These are phyloP conservation scores for Oscheius sp. DNA, from an alignment of 2,888 invertebrate species.

Conservation along the genomic window DNA sequence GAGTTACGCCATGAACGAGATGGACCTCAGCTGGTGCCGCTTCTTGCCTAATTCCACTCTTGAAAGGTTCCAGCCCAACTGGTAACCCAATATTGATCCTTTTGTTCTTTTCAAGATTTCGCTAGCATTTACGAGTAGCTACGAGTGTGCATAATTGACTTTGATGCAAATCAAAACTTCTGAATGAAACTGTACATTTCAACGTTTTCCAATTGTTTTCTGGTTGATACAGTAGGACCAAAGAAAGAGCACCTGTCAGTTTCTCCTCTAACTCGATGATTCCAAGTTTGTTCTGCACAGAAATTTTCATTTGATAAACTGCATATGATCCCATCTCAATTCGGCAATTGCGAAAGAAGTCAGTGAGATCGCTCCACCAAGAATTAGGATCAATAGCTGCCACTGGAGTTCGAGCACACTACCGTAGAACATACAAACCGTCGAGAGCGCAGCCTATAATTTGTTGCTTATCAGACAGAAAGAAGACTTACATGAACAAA, in stretches of 20 bases:
- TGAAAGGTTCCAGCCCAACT: conserved; percentile 56
- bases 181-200: too few relatives aligned
- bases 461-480: background rate
- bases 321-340: conserved; percentile 10
- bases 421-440: conserved; percentile 48
- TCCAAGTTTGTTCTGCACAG: too few relatives aligned
- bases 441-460: conserved; percentile 40
- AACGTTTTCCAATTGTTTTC: too few relatives aligned
- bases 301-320: too few relatives aligned
- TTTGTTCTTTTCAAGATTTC: background rate
- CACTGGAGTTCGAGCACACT: conserved; percentile 40
- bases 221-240: too few relatives aligned
- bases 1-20: conserved; percentile 64
- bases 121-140: conserved; percentile 29
- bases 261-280: too few relatives aligned
- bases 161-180: too few relatives aligned
- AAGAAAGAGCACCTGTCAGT: too few relatives aligned
- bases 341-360: conserved; percentile 41
- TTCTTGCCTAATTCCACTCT: conserved; percentile 54
- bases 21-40: conserved; percentile 67
- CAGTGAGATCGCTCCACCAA: conserved; percentile 23
- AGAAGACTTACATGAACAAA: conserved; percentile 41
- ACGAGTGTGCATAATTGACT: conserved; percentile 21
- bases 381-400: conserved; percentile 36
- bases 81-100: conserved; percentile 37